These are phyloP conservation scores for Chaetophractus vellerosus DNA, from an alignment of 2,797 vertebrate species.

Conservation along the genomic window DNA sequence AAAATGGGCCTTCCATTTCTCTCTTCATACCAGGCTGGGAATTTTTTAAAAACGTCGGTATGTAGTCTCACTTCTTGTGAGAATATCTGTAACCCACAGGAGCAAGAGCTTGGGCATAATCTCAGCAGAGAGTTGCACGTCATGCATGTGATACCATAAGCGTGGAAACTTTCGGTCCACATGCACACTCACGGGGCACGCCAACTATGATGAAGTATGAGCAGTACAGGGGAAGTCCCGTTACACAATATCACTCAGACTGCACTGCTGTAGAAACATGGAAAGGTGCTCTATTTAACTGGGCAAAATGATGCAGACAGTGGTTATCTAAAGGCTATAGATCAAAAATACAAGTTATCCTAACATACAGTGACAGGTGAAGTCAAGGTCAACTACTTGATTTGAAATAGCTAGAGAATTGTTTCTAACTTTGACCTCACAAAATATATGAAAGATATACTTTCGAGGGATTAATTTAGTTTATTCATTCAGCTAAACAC, in stretches of 20 bases:
- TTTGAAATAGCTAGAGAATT: neutral
- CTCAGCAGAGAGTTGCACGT: neutral
- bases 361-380: neutral
- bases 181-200: no score
- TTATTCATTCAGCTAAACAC: neutral
- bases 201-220: no score
- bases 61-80: neutral
- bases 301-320: neutral
- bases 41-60: neutral
- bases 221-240: neutral
- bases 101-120: no score
- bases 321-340: no score
- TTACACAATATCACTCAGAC: accelerated
- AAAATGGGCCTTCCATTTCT: neutral
- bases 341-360: neutral
- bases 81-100: neutral
- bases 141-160: no score
- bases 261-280: neutral
- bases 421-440: neutral
- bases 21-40: neutral
- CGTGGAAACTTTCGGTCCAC: neutral
- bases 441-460: neutral
- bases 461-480: neutral
- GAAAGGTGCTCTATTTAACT: neutral
- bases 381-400: neutral